Evolutionary conservation across 2,797 vertebrate species (phyloP), one percentile per base, ranked within the genome.

Genomic region (Ctenopoma kingsleyae): DNA sequence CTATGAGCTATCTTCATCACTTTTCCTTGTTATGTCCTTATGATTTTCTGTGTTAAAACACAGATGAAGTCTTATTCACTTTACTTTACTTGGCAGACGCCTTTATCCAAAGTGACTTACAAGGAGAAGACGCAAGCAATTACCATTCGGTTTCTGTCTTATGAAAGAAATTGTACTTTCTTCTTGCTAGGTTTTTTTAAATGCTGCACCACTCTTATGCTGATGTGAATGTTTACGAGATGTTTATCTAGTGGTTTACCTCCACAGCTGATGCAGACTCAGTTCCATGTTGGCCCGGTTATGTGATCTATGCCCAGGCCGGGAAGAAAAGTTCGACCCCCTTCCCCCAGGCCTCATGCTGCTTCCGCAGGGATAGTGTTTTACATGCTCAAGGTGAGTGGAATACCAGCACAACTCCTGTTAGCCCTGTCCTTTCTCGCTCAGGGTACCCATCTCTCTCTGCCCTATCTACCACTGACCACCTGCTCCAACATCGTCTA

Each of bases 311-410:
- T 79, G 82, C 67, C 80, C 48, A 82, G 60, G 71, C 70, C 58
- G 65, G 76, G 80, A 71, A 76, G 76, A 71, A 76, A 82, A 61
- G 81, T 68, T 74, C 3, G 64, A 60, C 27, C 78, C 86, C 84
- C 82, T 71, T 83, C 84, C 84, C 84, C 74, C 71, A 79, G 27
- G 68, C 84, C 81, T 85, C 73, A 70, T 48, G 78, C 74, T 85
- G 87, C 80, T 81, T 86, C 78, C 81, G 87, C 81, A 75, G 69
- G 83, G 89, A 90, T 89, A 90, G 71, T 85, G 83, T 89, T 88
- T 90, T 86, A 88, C 82, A 87, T 89, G 72, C 82, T 76, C 71
- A 87, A 89, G 88, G 88, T 86, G 83, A 91, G 87, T 87, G 81
- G 83, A 90, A 92, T 91, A 85, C 81, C 87, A 91, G 79, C 7